Percentiles rank a stretch among this genome's conserved stretches.
phyloP scores from a whole-genome alignment of 2,797 vertebrate genomes.

The Australoheros facetus region DNA sequence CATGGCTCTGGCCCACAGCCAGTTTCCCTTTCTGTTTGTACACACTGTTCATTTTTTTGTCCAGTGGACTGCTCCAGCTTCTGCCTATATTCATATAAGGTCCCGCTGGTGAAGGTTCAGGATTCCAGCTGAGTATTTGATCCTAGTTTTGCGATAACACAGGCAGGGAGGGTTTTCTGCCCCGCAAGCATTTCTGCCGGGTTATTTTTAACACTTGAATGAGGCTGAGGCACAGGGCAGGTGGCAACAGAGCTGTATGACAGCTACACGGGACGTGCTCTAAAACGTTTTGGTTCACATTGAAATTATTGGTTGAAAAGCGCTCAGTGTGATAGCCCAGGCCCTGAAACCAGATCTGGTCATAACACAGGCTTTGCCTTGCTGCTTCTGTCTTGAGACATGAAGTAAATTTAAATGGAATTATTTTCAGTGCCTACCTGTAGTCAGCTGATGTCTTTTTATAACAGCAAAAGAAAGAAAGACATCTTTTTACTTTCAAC shows the following conservation, averaged over 20 bases:
- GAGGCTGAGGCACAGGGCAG: slow-evolving; percentile 72
- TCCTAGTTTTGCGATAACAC: slow-evolving; percentile 84
- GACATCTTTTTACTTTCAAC: not conserved
- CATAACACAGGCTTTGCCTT: not conserved
- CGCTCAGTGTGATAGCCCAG: not conserved
- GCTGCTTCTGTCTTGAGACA: not conserved
- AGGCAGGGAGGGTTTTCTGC: slow-evolving; percentile 80
- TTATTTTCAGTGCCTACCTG: not conserved
- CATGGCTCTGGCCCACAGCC: slow-evolving; percentile 1
- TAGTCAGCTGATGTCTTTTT: not conserved
- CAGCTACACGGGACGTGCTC: slow-evolving; percentile 1
- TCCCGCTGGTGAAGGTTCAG: slow-evolving; percentile 76
- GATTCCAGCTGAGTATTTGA: slow-evolving; percentile 88
- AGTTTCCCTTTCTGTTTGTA: not conserved
- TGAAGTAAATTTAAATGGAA: not conserved
- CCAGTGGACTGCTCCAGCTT: slow-evolving; percentile 26
- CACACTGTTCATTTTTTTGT: slow-evolving; percentile 15
- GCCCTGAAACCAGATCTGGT: not conserved
- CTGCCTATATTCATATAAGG: slow-evolving; percentile 85
- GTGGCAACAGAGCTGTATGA: slow-evolving; percentile 65
- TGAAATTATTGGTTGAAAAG: not conserved
- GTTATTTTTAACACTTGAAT: slow-evolving; percentile 94
- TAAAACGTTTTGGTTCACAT: not conserved
- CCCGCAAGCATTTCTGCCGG: slow-evolving; percentile 83
- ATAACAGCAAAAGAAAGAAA: not conserved